A percentile compares a stretch with the other conserved stretches of the same genome.
These are phyloP conservation scores for Aeoliscus strigatus DNA, from an alignment of 2,797 vertebrate genomes.

Conservation along the genomic window DNA sequence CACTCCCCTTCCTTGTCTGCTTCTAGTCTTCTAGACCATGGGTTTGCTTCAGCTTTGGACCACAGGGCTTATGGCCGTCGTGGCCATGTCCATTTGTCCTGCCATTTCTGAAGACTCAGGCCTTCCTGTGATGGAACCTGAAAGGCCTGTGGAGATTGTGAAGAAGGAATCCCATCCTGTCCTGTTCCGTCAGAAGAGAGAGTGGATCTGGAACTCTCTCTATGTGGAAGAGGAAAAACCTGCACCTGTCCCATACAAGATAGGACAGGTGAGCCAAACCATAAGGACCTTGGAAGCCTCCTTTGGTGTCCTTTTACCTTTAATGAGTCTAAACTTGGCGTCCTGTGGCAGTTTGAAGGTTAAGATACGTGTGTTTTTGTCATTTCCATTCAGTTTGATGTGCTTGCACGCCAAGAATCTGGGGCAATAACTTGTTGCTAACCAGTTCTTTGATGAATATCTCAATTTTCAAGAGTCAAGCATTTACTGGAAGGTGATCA, in stretches of 20 bases:
- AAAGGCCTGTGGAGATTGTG: constrained; percentile 11
- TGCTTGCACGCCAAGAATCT: too few species aligned
- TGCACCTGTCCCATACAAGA: constrained; percentile 16
- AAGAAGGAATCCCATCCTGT: constrained; percentile 48
- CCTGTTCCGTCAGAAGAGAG: constrained; percentile 65
- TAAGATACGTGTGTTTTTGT: constrained; percentile 16
- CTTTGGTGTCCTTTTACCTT: too few species aligned
- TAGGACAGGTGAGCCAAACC: constrained; percentile 66
- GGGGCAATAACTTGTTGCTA: too few species aligned
- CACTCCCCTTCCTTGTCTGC: too few species aligned
- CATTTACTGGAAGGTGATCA: too few species aligned
- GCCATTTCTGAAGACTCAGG: constrained; percentile 8
- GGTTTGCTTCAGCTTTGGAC: constrained; percentile 54
- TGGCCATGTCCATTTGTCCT: constrained; percentile 26
- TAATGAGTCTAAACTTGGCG: too few species aligned
- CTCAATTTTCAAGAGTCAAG: too few species aligned
- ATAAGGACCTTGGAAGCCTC: too few species aligned
- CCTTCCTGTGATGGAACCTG: constrained; percentile 4
- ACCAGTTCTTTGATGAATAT: too few species aligned
- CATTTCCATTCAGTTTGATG: constrained; percentile 21
- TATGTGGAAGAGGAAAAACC: constrained; percentile 60
- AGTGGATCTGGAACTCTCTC: constrained; percentile 70
- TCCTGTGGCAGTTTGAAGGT: too few species aligned
- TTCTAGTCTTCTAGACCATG: constrained; percentile 56
- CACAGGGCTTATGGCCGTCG: constrained; percentile 34